Conservation (phyloP, 37 sponge, comb jelly and placozoan genomes). For the Haliclona indistincta region DNA sequence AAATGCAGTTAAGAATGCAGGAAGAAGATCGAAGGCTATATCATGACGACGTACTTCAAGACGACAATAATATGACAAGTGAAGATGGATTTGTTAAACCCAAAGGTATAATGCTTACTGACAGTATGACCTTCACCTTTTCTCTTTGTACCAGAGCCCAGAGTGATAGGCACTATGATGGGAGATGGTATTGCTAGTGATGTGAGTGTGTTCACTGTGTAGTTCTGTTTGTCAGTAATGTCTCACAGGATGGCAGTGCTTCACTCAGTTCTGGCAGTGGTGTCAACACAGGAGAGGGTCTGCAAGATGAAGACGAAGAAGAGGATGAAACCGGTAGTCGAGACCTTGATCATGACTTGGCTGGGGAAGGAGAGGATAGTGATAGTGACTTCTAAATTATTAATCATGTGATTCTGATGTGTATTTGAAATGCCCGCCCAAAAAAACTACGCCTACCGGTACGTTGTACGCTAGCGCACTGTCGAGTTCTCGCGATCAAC, state of each 20-base stretch:
- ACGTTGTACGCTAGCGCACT: no score
- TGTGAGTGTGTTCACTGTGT: neutral
- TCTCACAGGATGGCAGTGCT: conserved; percentile 23
- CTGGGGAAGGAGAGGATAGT: no score
- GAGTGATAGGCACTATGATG: conserved; percentile 62
- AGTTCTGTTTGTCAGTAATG: neutral
- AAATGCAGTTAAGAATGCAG: conserved; percentile 81
- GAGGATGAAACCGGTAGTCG: no score
- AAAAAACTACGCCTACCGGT: no score
- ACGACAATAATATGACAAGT: conserved; percentile 26
- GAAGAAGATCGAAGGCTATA: conserved; percentile 85
- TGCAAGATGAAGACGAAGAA: neutral
- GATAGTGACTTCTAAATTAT: no score
- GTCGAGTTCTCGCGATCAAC: no score
- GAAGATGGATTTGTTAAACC: conserved; percentile 9
- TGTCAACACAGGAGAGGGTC: neutral
- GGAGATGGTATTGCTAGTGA: conserved; percentile 48
- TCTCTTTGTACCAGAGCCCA: conserved; percentile 6
- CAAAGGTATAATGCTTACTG: neutral
- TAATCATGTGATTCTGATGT: no score
- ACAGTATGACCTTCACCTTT: neutral
- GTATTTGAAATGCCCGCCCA: no score
- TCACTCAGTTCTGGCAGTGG: conserved; percentile 46
- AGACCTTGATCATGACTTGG: no score
- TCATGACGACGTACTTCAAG: conserved; percentile 55